Evolutionary conservation across 1,140 invertebrate genomes (phyloP).

Genomic region (Chelonus insularis): DNA sequence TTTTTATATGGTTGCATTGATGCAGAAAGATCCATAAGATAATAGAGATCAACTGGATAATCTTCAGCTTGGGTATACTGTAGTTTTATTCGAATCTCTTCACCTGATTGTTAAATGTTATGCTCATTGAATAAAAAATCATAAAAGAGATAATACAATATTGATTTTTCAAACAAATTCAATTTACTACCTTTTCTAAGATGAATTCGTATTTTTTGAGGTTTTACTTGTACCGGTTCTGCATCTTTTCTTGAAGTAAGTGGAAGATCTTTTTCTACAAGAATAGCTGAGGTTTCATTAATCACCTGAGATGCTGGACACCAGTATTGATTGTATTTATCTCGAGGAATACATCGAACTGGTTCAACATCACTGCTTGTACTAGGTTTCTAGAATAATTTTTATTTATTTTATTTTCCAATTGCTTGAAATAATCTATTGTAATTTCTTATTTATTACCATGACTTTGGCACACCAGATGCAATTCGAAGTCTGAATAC

Average conservation of each 20-base stretch:
- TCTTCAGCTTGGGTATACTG: constrained; percentile 68
- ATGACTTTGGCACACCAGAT: constrained; percentile 41
- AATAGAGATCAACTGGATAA: constrained; percentile 89
- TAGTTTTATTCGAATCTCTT: constrained; percentile 37
- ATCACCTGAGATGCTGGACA: constrained; percentile 33
- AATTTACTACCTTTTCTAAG: constrained; percentile 42
- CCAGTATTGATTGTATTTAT: constrained; percentile 36
- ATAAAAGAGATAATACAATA: too few relatives aligned
- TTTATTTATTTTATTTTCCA: not conserved
- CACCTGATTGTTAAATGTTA: too few relatives aligned
- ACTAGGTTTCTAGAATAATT: not conserved
- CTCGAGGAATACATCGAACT: constrained; percentile 36
- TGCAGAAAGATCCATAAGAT: constrained; percentile 81
- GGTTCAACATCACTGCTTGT: constrained; percentile 19
- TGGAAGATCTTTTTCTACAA: constrained; percentile 28
- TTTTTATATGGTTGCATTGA: constrained; percentile 78
- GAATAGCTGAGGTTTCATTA: constrained; percentile 18
- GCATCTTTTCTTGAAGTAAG: constrained; percentile 33
- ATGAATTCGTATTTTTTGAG: constrained; percentile 37
- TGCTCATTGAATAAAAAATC: too few relatives aligned
- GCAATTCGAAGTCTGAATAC: constrained; percentile 40
- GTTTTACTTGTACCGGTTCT: constrained; percentile 41
- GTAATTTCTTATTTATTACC: constrained; percentile 35
- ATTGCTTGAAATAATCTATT: too few relatives aligned
- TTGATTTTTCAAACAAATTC: too few relatives aligned